Base-by-base conservation (phyloP, 2,888 invertebrate species). In the Zeuzera pyrina region DNA sequence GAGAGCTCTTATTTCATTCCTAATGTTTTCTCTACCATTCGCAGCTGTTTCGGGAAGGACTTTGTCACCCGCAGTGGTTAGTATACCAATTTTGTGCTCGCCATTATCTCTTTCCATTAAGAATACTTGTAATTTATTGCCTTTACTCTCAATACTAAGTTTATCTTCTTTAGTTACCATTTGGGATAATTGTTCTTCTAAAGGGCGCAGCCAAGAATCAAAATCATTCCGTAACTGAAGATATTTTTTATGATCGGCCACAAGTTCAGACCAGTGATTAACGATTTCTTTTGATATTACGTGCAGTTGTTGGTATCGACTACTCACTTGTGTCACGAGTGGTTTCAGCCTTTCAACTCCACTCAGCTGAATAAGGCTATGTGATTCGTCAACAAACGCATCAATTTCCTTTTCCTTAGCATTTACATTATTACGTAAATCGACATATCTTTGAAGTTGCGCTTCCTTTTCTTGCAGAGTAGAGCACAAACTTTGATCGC, bases 41-140 rank as follows among this genome's bases (percentile, higher is more conserved):
- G 97, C 91, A 6, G 96, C 93, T 2, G 97, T 98, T 66, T 95
- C 95, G 0, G 96, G 94, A 39, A 95, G 86, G n/a, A 97, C 88
- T 62, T 92, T 91, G 57, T 98, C 97, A 2, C 95, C 95, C 1
- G 91, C 86, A 2, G 89, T 85, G 8, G 91, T 90, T 11, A 95
- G 71, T 22, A 89, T 87, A 32, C 88, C 87, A 16, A 97, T 84
- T 48, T 92, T 89, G 49, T 90, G 89, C 49, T 93, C 91, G 1
- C 94, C 94, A 57, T 93, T 91, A 46, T 96, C 95, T 45, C 89
- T 88, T 58, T 96, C 96, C 6, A 92, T 85, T 29, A 91, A 62
- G 31, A 94, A 77, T 2, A 91, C 85, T 70, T 92, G 91, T 10
- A 93, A 69, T 42, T 89, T 88, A 38, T 88, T 90, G 1, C 86